phyloP scores from a whole-genome alignment of 2,888 invertebrate species.

The Tenodera sinensis region DNA sequence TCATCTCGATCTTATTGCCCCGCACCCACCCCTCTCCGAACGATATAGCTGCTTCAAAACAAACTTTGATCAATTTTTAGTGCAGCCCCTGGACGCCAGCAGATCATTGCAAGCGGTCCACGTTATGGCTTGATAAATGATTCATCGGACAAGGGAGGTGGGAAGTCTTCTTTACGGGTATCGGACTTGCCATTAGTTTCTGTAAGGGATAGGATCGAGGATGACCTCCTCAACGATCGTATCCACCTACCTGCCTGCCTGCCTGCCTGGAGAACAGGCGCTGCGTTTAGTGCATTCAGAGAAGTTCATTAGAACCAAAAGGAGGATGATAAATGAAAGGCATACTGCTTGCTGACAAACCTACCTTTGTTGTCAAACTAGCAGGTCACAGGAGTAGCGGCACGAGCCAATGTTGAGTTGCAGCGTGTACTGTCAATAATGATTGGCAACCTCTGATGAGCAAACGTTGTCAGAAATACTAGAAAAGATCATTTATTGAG shows the following conservation, averaged over 20 bases:
- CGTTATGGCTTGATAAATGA: constrained; percentile 30
- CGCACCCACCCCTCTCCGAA: background rate
- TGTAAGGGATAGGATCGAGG: background rate
- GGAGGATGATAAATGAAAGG: too few relatives aligned
- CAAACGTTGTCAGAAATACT: too few relatives aligned
- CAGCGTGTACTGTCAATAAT: too few relatives aligned
- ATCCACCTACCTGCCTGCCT: background rate
- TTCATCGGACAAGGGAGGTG: constrained; percentile 19
- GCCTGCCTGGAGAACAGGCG: background rate
- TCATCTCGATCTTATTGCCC: background rate
- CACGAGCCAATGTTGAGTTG: too few relatives aligned
- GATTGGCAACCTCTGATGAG: too few relatives aligned
- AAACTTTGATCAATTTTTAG: constrained; percentile 27
- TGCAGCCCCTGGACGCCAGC: background rate
- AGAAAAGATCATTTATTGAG: too few relatives aligned
- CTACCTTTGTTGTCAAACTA: too few relatives aligned
- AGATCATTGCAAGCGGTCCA: constrained; percentile 1
- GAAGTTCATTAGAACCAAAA: too few relatives aligned
- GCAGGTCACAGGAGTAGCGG: too few relatives aligned
- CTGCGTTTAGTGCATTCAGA: too few relatives aligned
- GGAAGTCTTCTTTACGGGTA: constrained; percentile 4
- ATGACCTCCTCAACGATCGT: background rate
- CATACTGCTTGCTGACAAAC: too few relatives aligned
- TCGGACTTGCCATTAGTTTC: background rate
- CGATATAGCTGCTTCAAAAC: constrained; percentile 7